Conservation (phyloP, 37 sponge, comb jelly and placozoan species). For the Tethya wilhelma region DNA sequence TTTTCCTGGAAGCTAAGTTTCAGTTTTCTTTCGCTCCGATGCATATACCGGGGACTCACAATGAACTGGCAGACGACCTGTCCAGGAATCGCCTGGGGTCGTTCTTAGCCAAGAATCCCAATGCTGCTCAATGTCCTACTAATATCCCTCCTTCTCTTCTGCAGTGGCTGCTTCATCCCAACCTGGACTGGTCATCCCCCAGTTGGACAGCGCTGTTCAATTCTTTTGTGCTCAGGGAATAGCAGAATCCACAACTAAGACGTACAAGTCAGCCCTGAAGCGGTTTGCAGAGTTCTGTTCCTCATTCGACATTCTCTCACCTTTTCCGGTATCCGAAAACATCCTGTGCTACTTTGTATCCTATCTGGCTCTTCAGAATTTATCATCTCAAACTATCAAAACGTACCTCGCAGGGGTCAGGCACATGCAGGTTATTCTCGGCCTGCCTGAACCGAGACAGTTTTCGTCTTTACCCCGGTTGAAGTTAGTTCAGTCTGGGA, state of each 20-base stretch:
- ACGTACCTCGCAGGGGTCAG: constrained; percentile 62
- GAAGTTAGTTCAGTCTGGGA: constrained; percentile 36
- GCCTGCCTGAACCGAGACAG: constrained; percentile 41
- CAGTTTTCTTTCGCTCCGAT: neutral
- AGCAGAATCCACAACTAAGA: constrained; percentile 51
- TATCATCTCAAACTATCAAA: constrained; percentile 51
- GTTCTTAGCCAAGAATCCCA: constrained; percentile 7
- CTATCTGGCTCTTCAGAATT: constrained; percentile 27
- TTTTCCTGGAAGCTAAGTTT: constrained; percentile 28
- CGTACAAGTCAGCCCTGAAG: constrained; percentile 27
- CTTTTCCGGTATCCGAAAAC: constrained; percentile 50
- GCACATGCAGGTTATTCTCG: constrained; percentile 32
- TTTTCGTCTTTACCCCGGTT: constrained; percentile 40
- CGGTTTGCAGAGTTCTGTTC: constrained; percentile 46
- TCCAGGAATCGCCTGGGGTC: constrained; percentile 28
- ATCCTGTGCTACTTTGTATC: constrained; percentile 33
- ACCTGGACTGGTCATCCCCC: constrained; percentile 60
- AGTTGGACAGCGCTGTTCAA: constrained; percentile 39
- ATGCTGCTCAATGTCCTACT: neutral
- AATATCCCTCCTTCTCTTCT: neutral
- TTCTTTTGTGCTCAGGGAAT: constrained; percentile 26
- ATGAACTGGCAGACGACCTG: constrained; percentile 25
- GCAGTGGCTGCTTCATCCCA: constrained; percentile 25
- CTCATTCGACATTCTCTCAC: constrained; percentile 7
- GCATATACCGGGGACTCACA: neutral